Percentiles rank a stretch among this genome's conserved stretches.
Conservation (phyloP, 2,797 vertebrate species). For the Dromococcyx pavoninus region DNA sequence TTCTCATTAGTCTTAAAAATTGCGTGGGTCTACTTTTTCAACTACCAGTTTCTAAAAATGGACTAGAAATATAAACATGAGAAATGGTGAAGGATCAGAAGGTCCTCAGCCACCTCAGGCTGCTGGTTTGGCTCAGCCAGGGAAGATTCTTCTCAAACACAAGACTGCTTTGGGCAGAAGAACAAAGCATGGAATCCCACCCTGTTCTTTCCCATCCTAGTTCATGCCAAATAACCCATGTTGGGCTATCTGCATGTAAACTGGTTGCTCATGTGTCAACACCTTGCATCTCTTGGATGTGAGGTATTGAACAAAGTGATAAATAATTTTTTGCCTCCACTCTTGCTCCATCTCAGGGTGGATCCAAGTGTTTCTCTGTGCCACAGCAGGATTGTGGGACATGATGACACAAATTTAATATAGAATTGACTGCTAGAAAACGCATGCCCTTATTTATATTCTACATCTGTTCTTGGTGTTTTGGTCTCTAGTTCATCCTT, state of each 20-base stretch:
- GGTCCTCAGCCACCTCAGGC: not conserved
- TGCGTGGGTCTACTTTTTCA: not conserved
- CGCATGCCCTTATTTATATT: not conserved
- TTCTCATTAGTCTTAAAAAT: not conserved
- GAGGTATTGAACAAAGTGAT: not conserved
- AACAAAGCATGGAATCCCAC: rapidly evolving
- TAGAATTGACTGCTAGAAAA: not conserved
- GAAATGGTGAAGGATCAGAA: not conserved
- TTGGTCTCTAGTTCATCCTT: not conserved
- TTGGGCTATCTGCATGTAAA: not conserved
- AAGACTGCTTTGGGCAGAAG: not conserved
- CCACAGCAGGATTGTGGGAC: not conserved
- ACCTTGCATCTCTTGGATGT: not conserved
- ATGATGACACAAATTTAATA: rapidly evolving
- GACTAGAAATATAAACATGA: not conserved
- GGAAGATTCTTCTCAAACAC: not conserved
- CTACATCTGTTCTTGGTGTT: not conserved
- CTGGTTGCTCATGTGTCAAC: not conserved
- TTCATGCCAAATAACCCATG: not conserved
- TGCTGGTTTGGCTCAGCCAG: not conserved
- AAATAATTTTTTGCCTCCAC: not conserved
- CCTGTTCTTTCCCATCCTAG: not conserved
- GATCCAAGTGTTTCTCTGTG: not conserved
- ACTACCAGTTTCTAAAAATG: not conserved
- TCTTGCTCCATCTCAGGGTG: not conserved